These are phyloP conservation scores for Thera britannica DNA, from an alignment of 2,888 invertebrate species.

Conservation along the genomic window DNA sequence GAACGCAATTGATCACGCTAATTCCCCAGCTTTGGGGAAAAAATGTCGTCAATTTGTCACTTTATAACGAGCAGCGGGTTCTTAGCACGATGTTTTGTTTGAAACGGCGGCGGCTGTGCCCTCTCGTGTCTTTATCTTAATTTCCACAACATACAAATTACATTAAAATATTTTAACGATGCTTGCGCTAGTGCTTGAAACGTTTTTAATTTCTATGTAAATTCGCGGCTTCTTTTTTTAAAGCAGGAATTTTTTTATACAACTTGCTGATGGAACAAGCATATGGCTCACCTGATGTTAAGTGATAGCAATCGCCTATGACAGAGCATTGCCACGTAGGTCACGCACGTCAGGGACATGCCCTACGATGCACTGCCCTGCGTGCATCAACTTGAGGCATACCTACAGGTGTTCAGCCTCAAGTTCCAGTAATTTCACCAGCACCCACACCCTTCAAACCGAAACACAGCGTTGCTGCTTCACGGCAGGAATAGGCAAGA, in stretches of 20 bases:
- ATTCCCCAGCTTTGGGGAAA: slow-evolving; percentile 72
- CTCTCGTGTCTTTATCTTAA: slow-evolving; percentile 45
- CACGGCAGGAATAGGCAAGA: no score
- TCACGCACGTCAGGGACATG: no score
- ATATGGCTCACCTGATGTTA: no score
- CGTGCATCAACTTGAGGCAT: no score
- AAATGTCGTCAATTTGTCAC: slow-evolving; percentile 79
- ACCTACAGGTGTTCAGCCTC: no score
- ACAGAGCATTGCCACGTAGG: no score
- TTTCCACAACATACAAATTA: slow-evolving; percentile 41
- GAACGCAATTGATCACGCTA: slow-evolving; percentile 80
- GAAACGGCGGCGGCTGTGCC: slow-evolving; percentile 39
- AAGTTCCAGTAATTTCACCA: no score
- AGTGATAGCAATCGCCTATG: no score
- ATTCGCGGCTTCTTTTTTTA: slow-evolving; percentile 40
- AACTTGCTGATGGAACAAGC: no score
- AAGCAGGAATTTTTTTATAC: slow-evolving; percentile 21
- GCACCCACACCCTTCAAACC: no score
- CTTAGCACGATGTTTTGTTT: slow-evolving; percentile 55
- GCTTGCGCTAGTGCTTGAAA: slow-evolving; percentile 38
- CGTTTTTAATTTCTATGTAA: slow-evolving; percentile 42
- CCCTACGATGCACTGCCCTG: no score
- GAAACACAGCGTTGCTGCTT: no score
- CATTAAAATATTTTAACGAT: slow-evolving; percentile 46
- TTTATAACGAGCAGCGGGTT: slow-evolving; percentile 70